Conservation (phyloP, 2,113 vertebrate genomes). For the Oryzias javanicus region DNA sequence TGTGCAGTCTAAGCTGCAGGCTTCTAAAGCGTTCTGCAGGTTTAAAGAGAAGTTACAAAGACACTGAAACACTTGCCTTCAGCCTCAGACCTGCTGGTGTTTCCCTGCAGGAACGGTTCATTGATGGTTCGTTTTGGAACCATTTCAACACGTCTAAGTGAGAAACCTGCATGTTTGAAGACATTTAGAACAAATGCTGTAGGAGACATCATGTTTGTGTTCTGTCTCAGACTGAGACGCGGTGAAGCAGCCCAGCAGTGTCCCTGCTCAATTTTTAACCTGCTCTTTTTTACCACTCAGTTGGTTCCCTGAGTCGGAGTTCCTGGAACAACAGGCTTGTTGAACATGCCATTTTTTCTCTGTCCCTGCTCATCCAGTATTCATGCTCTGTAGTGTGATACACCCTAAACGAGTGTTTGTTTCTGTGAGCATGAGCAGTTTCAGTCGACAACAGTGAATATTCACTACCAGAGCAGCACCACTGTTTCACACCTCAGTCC, state of each 20-base stretch:
- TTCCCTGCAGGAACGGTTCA: no score
- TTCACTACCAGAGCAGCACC: constrained; percentile 3
- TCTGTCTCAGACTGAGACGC: constrained; percentile 1
- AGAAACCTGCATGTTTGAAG: no score
- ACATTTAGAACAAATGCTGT: no score
- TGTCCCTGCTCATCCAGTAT: constrained; percentile 28
- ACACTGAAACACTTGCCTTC: no score
- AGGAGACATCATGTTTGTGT: no score
- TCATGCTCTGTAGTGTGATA: constrained; percentile 22
- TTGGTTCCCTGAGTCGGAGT: not conserved
- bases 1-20: no score
- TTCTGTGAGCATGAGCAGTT: constrained; percentile 10
- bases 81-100: no score
- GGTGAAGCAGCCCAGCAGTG: constrained; percentile 4
- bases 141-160: no score
- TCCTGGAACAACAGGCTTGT: not conserved
- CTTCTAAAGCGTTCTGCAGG: no score
- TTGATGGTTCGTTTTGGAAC: no score
- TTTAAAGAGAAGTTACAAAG: no score
- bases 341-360: not conserved
- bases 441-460: constrained; percentile 8
- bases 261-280: constrained; percentile 15
- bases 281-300: not conserved
- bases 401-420: constrained; percentile 24
- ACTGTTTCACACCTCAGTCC: no score